Evolutionary conservation across 2,113 vertebrate species (phyloP), one percentile per base, ranked within the genome.

Genomic region (Sapayoa aenigma): DNA sequence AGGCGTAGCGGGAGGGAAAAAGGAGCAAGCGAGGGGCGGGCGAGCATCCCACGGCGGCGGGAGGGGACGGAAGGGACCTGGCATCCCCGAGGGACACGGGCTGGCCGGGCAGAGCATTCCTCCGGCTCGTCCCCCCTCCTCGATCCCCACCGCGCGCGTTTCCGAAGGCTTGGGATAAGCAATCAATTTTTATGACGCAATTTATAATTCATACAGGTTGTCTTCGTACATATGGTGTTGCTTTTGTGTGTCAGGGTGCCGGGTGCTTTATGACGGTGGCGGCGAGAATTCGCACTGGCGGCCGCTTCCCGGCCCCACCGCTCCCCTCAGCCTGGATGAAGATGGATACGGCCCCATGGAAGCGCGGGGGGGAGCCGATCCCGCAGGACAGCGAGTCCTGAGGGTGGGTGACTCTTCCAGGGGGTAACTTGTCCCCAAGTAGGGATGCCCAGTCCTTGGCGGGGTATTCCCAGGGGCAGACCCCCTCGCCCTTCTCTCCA

Each of bases 131-230:
- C 27, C 12, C 25, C 28, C 12, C 33, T 11, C 39, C 39, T 23
- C 56, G 0, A 24, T 1, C 53, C 62, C 62, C 87, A 30, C 12
- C 1, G 4, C 4, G 7, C 25, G 24, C 24, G 5, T 58, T 95
- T 82, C 92, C 7, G 74, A 84, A 80, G 87, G 63, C 60, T 73
- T 76, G 77, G 92, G 95, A 58, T 8, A 82, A 93, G 96, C 97
- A 60, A 95, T 98, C 97, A 47, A 46, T 97, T 97, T 97, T 97
- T 91, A 96, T 22, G 97, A 80, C 28, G 97, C 87, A 47, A 94
- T 97, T 95, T 92, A 94, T 96, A 96, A 97, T 97, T 96, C 92
- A 94, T 92, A 94, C 97, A 95, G 95, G 97, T 97, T 97, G 98
- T 97, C 97, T 96, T 55, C 31, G 72, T 59, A 14, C 98, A 96